Conservation (phyloP, 2,888 invertebrate genomes). For the Drosophila antonietae region DNA sequence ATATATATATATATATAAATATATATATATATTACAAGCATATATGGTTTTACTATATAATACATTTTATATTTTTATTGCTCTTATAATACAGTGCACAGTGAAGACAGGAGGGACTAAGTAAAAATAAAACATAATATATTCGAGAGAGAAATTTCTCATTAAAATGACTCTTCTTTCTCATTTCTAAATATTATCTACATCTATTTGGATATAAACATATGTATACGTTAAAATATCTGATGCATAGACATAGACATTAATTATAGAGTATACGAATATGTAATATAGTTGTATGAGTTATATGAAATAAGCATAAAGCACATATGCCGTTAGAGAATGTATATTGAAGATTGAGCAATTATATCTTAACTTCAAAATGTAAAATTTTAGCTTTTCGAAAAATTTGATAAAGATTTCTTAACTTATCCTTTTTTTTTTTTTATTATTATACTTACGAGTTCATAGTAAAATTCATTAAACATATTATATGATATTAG, state of each 20-base stretch:
- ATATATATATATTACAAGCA: too few relatives aligned
- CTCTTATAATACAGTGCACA: too few relatives aligned
- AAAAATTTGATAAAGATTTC: background rate
- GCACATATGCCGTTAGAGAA: background rate
- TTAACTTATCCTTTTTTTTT: background rate
- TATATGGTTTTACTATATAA: too few relatives aligned
- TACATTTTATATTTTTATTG: too few relatives aligned
- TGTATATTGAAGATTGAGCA: background rate
- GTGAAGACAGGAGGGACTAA: too few relatives aligned
- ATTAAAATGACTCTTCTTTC: too few relatives aligned
- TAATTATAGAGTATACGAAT: background rate
- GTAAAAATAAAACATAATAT: too few relatives aligned
- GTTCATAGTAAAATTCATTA: background rate
- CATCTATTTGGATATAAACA: too few relatives aligned
- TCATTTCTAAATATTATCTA: too few relatives aligned
- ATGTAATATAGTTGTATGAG: background rate
- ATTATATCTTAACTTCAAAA: background rate
- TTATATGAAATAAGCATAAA: background rate
- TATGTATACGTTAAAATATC: too few relatives aligned
- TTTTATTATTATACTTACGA: conserved; percentile 1
- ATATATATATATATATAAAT: too few relatives aligned
- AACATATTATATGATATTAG: background rate
- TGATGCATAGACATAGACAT: background rate
- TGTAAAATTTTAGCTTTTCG: background rate
- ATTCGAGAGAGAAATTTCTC: too few relatives aligned